Base-by-base conservation (phyloP, 2,797 vertebrate genomes). In the Ceyx erithaca region DNA sequence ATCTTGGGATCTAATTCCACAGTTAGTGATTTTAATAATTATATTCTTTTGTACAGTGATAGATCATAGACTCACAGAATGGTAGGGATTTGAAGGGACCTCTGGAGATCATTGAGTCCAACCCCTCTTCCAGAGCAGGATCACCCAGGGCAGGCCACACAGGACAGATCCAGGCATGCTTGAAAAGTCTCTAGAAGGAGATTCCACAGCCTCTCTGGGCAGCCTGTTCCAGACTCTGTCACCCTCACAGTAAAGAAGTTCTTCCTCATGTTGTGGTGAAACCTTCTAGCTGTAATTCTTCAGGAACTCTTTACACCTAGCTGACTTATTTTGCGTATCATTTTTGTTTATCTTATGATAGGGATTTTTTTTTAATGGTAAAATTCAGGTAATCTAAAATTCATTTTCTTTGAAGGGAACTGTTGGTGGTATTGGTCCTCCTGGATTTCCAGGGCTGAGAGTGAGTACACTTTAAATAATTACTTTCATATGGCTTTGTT, bases 371-470 rank as follows among this genome's bases (percentile, higher is more conserved):
- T 63, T 11, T 21, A 86, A 48, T 43, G 7, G 1, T 69, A 58
- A 73, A 68, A 64, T 82, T 82, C 22, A 86, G 9, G 4, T 79
- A 78, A 84, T 87, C 31, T 77, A 41, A 57, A 55, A 41, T 49
- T 33, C 0, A 15, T 57, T 95, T 96, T 92, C 97, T 97, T 98
- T 92, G 73, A 97, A 99, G 99, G 99, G 99, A 77, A 96, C 97
- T 92, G 97, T 98, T 95, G 99, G 99, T 95, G 98, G 98, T 73
- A 78, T 93, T 95, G 99, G 99, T 54, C 99, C 98, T 77, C 89
- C 97, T 41, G 99, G 99, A 71, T 99, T 99, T 97, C 98, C 99
- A 86, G 99, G 99, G 59, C 97, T 99, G 76, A 98, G 98, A 97
- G 99, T 99, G 95, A 99, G 99, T 98, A 95, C 63, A 12, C 5